Percentiles rank a stretch among this genome's conserved stretches.
Evolutionary conservation across 2,113 vertebrate genomes (phyloP).

Genomic region (Gadus macrocephalus): DNA sequence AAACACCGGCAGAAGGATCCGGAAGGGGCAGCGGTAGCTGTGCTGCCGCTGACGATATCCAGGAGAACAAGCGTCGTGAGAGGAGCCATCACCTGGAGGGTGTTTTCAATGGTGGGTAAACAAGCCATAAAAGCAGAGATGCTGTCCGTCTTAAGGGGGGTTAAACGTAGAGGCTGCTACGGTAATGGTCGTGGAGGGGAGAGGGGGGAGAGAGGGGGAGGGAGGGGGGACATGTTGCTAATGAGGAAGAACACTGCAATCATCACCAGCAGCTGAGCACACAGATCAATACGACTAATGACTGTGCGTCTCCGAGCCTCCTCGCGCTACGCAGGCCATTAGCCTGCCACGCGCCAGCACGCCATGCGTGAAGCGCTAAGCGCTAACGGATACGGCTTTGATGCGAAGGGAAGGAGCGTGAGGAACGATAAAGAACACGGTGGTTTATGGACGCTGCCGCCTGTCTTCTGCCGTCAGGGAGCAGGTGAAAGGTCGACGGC

Average conservation of each 20-base stretch:
- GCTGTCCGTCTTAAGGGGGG: constrained; percentile 28
- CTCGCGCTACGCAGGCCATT: constrained; percentile 32
- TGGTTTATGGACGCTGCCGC: constrained; percentile 2
- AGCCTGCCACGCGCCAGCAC: not conserved
- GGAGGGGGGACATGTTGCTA: constrained; percentile 12
- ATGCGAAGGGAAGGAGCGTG: constrained; percentile 4
- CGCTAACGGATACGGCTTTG: constrained; percentile 8
- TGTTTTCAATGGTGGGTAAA: constrained; percentile 49
- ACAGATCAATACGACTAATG: constrained; percentile 54
- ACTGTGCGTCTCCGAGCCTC: constrained; percentile 28
- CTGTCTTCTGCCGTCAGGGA: not conserved
- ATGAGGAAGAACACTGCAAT: constrained; percentile 52
- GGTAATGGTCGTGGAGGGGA: constrained; percentile 13
- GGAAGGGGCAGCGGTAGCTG: constrained; percentile 28
- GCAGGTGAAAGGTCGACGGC: not conserved
- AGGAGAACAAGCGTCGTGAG: no score
- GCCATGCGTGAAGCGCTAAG: constrained; percentile 5
- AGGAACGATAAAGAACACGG: not conserved
- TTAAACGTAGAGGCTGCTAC: not conserved
- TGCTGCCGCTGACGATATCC: constrained; percentile 13
- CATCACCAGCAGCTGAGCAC: constrained; percentile 38
- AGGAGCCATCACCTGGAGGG: no score
- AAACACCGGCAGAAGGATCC: constrained; percentile 35
- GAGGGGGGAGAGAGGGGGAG: not conserved
- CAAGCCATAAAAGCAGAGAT: constrained; percentile 53